These are phyloP conservation scores for Zosterops pallidus DNA, from an alignment of 2,113 vertebrate species.

Conservation along the genomic window DNA sequence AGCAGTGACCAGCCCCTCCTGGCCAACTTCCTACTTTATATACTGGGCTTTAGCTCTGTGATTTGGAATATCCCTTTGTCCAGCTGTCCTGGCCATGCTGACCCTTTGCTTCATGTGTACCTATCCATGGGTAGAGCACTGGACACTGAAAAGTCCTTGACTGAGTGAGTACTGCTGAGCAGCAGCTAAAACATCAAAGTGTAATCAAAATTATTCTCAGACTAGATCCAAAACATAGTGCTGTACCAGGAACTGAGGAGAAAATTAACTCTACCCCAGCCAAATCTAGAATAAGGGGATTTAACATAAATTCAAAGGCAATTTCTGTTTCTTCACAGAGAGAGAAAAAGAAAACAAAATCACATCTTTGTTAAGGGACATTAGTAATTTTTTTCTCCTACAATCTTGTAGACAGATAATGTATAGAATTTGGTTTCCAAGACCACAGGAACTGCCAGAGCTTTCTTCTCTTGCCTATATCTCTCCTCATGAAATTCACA, in stretches of 20 bases:
- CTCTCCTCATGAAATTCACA: neutral
- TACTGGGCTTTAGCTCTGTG: neutral
- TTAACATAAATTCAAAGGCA: neutral
- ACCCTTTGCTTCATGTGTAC: neutral
- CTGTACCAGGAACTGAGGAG: neutral
- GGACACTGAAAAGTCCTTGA: neutral
- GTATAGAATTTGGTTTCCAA: neutral
- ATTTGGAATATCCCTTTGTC: neutral
- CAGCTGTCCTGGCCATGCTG: neutral
- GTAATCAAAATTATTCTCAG: neutral
- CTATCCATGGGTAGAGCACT: neutral
- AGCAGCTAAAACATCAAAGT: neutral
- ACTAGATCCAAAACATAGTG: neutral
- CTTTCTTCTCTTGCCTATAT: neutral
- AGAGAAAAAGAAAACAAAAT: neutral
- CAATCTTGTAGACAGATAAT: neutral
- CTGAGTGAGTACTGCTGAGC: neutral
- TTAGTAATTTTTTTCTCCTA: neutral
- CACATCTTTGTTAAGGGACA: neutral
- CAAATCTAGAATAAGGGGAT: neutral
- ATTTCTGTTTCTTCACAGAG: neutral
- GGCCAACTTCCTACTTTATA: neutral
- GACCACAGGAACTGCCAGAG: neutral
- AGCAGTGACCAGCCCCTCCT: neutral
- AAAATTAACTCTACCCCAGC: neutral